A percentile compares a stretch with the other conserved stretches of the same genome.
Evolutionary conservation across 2,797 vertebrate genomes (phyloP).

Genomic region (Sebastolobus alascanus): DNA sequence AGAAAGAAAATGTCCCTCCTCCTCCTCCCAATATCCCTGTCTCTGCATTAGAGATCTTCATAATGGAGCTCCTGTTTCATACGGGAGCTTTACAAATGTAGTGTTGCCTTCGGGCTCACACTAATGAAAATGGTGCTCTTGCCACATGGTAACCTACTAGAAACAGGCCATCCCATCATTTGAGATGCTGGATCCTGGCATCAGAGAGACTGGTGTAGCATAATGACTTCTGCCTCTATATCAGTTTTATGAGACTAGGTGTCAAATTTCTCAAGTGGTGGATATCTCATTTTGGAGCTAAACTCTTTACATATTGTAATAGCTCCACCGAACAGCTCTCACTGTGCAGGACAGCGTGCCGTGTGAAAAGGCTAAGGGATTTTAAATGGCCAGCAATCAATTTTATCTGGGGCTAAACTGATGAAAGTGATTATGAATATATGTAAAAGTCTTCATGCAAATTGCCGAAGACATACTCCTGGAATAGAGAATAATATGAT

Average conservation of each 20-base stretch:
- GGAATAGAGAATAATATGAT: slow-evolving; percentile 34
- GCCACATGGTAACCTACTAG: slow-evolving; percentile 50
- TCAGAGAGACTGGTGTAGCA: slow-evolving; percentile 27
- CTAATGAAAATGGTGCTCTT: slow-evolving; percentile 55
- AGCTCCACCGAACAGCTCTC: slow-evolving; percentile 24
- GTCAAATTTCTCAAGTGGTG: slow-evolving; percentile 56
- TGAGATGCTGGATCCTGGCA: slow-evolving; percentile 34
- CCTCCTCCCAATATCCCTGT: slow-evolving; percentile 6
- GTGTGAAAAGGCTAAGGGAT: slow-evolving; percentile 44
- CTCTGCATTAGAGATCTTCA: slow-evolving; percentile 49
- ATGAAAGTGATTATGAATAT: slow-evolving; percentile 48
- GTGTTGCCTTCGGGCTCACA: slow-evolving; percentile 41
- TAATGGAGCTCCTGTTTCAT: slow-evolving; percentile 40
- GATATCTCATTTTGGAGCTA: slow-evolving; percentile 59
- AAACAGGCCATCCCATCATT: slow-evolving; percentile 52
- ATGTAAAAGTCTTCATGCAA: slow-evolving; percentile 43
- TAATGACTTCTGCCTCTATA: slow-evolving; percentile 52
- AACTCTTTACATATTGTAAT: slow-evolving; percentile 48
- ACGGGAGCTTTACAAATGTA: slow-evolving; percentile 47
- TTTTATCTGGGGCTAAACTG: slow-evolving; percentile 48
- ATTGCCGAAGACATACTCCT: slow-evolving; percentile 35
- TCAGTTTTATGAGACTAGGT: slow-evolving; percentile 51
- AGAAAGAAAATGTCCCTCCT: not conserved
- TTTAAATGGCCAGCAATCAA: slow-evolving; percentile 54
- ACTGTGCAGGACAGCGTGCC: slow-evolving; percentile 3